Evolutionary conservation across 2,113 vertebrate species (phyloP).

Genomic region (Microcebus tavaratra): DNA sequence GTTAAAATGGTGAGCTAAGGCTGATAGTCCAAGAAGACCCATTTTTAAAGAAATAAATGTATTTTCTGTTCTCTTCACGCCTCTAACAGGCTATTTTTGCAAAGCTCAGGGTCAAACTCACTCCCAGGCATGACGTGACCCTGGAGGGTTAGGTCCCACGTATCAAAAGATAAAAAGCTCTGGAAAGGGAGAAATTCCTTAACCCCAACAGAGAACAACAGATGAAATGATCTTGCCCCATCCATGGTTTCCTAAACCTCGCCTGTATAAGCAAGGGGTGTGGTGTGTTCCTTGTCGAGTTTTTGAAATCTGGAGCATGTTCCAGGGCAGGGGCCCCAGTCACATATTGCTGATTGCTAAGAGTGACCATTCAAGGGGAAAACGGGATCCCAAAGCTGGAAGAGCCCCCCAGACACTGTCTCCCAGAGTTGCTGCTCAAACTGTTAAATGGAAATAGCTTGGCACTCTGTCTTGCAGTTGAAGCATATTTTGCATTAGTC

Average conservation of each 20-base stretch:
- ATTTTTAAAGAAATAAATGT: not conserved
- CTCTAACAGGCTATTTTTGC: conserved; percentile 45
- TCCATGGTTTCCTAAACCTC: not conserved
- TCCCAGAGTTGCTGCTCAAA: not conserved
- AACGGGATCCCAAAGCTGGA: too few relatives aligned
- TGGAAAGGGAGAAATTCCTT: not conserved
- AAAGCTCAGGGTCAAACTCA: conserved; percentile 60
- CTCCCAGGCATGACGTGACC: conserved; percentile 39
- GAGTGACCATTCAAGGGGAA: not conserved
- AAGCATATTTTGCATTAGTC: conserved; percentile 53
- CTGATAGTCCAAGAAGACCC: not conserved
- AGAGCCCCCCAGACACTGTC: not conserved
- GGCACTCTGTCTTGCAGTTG: conserved; percentile 48
- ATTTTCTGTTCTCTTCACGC: not conserved
- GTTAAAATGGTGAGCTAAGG: not conserved
- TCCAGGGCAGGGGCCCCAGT: too few relatives aligned
- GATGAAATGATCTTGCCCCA: not conserved
- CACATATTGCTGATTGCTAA: not conserved
- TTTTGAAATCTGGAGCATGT: not conserved
- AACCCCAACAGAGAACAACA: not conserved
- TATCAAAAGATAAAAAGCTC: conserved; percentile 32
- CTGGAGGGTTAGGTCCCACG: not conserved
- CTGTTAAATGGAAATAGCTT: not conserved
- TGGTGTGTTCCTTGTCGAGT: rapidly evolving
- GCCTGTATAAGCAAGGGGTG: not conserved